phyloP scores from a whole-genome alignment of 2,888 invertebrate species.

The Ernsta delagoae region DNA sequence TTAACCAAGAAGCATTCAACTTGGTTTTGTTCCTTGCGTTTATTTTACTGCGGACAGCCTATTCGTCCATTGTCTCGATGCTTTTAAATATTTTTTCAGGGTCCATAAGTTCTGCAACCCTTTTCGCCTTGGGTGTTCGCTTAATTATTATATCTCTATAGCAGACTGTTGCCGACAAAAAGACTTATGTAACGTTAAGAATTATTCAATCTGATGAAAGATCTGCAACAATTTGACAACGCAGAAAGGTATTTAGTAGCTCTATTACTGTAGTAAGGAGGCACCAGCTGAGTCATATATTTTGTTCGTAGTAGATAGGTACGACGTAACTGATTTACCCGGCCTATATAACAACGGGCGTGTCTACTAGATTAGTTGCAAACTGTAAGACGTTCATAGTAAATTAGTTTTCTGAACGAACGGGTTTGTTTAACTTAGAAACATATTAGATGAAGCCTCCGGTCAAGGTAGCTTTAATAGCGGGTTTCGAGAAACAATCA shows the following conservation, averaged over 20 bases:
- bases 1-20: conserved; percentile 47
- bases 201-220: conserved; percentile 11
- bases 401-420: conserved; percentile 47
- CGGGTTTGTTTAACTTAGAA: conserved; percentile 43
- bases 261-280: conserved; percentile 32
- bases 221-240: conserved; percentile 17
- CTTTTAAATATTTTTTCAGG: conserved; percentile 61
- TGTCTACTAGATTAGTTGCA: conserved; percentile 40
- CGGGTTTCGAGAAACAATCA: conserved; percentile 76
- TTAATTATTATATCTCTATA: conserved; percentile 71
- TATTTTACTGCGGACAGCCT: conserved; percentile 61
- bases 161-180: conserved; percentile 61
- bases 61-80: conserved; percentile 66
- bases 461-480: conserved; percentile 70
- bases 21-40: conserved; percentile 37
- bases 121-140: conserved; percentile 69
- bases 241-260: conserved; percentile 20
- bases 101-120: conserved; percentile 60
- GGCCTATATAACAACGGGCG: conserved; percentile 36
- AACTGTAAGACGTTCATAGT: conserved; percentile 43
- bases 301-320: conserved; percentile 39
- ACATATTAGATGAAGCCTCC: conserved; percentile 46
- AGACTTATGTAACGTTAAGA: conserved; percentile 66
- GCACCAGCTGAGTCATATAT: conserved; percentile 23
- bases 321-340: conserved; percentile 41